Conservation (phyloP, 92 coral and sea anemone species). For the Scolanthus callimorphus region DNA sequence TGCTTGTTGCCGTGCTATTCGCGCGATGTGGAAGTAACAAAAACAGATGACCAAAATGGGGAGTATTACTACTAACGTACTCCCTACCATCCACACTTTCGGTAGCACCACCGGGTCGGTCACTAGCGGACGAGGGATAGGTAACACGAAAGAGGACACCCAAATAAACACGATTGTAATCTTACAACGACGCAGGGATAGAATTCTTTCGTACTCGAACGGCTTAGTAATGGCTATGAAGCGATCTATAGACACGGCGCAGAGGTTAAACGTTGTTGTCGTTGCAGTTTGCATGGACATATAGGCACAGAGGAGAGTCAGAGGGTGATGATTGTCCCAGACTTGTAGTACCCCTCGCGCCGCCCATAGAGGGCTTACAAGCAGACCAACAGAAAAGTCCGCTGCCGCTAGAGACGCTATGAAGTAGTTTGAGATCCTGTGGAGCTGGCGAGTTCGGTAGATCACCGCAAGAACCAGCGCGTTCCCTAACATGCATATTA, state of each 20-base stretch:
- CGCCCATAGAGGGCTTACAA: conserved; percentile 64
- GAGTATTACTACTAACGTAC: conserved; percentile 6
- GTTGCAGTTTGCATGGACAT: conserved; percentile 53
- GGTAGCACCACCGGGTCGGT: conserved; percentile 16
- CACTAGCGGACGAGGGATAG: conserved; percentile 22
- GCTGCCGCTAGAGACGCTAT: conserved; percentile 66
- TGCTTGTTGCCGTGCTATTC: conserved; percentile 18
- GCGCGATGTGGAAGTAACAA: conserved; percentile 34
- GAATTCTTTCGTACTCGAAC: conserved; percentile 24
- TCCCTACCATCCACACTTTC: conserved; percentile 35
- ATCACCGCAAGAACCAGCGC: conserved; percentile 34
- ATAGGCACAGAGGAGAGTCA: conserved; percentile 46
- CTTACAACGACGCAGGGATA: conserved; percentile 34
- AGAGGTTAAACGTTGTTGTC: conserved; percentile 56
- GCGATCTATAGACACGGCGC: conserved; percentile 61
- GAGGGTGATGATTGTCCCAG: conserved; percentile 56
- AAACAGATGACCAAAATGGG: conserved; percentile 20
- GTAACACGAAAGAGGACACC: conserved; percentile 18
- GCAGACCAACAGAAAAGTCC: conserved; percentile 54
- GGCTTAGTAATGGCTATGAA: conserved; percentile 50
- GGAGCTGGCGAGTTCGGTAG: conserved; percentile 42
- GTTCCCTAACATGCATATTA: conserved; percentile 51
- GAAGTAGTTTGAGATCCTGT: conserved; percentile 57
- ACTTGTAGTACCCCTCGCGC: conserved; percentile 45
- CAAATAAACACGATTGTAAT: conserved; percentile 18